These are phyloP conservation scores for Polyommatus iphigenia DNA, from an alignment of 2,888 invertebrate genomes.

Conservation along the genomic window DNA sequence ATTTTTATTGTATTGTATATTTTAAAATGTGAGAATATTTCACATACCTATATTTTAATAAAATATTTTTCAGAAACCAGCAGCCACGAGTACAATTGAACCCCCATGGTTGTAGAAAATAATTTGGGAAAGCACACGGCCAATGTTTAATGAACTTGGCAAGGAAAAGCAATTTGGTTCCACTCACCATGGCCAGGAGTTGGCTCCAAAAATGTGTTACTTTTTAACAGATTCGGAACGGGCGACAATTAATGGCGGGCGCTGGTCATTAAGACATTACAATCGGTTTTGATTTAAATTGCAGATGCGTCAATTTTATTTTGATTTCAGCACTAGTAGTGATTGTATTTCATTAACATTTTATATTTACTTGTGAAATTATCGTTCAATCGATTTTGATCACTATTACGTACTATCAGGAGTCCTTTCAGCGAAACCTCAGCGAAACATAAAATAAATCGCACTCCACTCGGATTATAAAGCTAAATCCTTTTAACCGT, in stretches of 20 bases:
- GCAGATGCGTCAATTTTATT: constrained; percentile 8
- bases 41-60: too few relatives aligned
- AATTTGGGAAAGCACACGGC: constrained; percentile 31
- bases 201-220: constrained; percentile 31
- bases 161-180: constrained; percentile 37
- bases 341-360: background rate
- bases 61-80: background rate
- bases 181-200: constrained; percentile 29
- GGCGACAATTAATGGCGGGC: constrained; percentile 8
- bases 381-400: background rate
- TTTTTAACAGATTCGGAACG: constrained; percentile 23
- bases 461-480: constrained; percentile 2
- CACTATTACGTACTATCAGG: background rate
- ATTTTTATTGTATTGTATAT: too few relatives aligned
- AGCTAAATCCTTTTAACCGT: constrained; percentile 13
- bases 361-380: background rate
- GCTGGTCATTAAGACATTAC: constrained; percentile 16
- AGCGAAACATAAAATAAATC: background rate
- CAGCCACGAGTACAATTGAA: background rate
- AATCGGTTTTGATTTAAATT: constrained; percentile 15
- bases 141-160: constrained; percentile 38
- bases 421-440: background rate
- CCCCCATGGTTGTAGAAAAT: constrained; percentile 24
- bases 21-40: too few relatives aligned
- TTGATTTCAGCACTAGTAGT: background rate